Percentiles rank a stretch among this genome's conserved stretches.
Conservation (phyloP, 2,113 vertebrate genomes). For the Brevimyrus niger region DNA sequence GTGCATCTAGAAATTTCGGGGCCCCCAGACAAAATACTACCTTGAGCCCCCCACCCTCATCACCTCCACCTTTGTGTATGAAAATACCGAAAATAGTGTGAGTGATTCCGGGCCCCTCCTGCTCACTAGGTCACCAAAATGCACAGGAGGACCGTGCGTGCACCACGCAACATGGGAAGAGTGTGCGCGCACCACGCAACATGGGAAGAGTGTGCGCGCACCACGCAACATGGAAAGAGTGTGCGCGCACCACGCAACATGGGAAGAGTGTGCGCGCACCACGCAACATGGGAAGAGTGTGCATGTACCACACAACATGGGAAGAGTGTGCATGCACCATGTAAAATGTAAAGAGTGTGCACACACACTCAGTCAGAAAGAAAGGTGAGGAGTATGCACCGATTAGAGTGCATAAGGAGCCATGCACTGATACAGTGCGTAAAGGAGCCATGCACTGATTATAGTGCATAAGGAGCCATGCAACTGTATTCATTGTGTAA, state of each 20-base stretch:
- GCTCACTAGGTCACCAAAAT: background rate
- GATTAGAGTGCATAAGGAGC: too few species aligned
- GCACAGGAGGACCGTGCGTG: too few species aligned
- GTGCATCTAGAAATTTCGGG: too few species aligned
- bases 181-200: background rate
- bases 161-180: background rate
- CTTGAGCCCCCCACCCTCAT: background rate
- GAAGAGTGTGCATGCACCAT: background rate
- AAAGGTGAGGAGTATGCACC: too few species aligned
- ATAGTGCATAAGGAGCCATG: too few species aligned
- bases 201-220: background rate
- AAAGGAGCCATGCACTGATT: too few species aligned
- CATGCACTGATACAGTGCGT: too few species aligned
- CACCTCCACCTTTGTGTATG: background rate
- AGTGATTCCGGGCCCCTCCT: background rate
- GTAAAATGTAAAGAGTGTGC: background rate
- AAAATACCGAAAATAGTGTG: background rate
- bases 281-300: background rate
- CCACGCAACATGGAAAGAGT: background rate
- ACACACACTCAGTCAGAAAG: background rate
- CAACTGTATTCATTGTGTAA: too few species aligned
- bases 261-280: background rate
- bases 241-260: background rate
- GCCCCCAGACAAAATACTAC: background rate
- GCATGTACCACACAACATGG: background rate